Evolutionary conservation across 2,888 invertebrate species (phyloP), one percentile per base, ranked within the genome.

Genomic region (Drosophila gaucha): DNA sequence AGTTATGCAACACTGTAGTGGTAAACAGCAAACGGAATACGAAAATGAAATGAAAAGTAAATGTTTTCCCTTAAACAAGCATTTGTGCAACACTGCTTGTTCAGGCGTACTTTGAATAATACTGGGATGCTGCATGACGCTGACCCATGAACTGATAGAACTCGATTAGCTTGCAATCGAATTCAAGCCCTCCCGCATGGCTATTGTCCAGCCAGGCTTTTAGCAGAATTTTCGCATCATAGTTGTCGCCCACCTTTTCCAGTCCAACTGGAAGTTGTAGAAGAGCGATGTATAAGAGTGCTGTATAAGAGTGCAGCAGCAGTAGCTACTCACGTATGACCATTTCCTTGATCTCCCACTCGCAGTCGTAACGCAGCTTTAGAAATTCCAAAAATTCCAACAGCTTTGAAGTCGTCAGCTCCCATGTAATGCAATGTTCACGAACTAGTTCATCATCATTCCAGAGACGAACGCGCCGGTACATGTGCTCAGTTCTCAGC

Each of bases 281-380:
- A 9, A 18, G 12, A 10, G 6, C 6, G n/a, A 0, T 1, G 8
- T 3, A n/a, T 12, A 4, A n/a, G 4, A 24, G 10, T 9, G 12
- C 1, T 0, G 12, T 10, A 16, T 12, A 6, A 12, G 3, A 6
- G 12, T 0, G 8, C 12, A 1, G 35, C 2, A 12, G 31, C 0
- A 2, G 9, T 3, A 3, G 14, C 9, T 49, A 74, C 79, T 78
- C 20, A 80, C 79, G n/a, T 4, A 67, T 44, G 9, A 79, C 80
- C 62, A 75, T 62, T n/a, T 83, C 83, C 49, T 86, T 80, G 20
- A 79, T 33, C 36, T 86, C 76, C 79, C 71, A 83, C 9, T 86
- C 79, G 12, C 20, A 57, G 28, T 65, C 73, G 16, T 68, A 86
- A 3, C 86, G 72, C 8, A 8, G 8, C 8, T 8, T 10, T 0